A percentile compares a stretch with the other conserved stretches of the same genome.
These are phyloP conservation scores for Nephila pilipes DNA, from an alignment of 1,140 invertebrate species.

Conservation along the genomic window DNA sequence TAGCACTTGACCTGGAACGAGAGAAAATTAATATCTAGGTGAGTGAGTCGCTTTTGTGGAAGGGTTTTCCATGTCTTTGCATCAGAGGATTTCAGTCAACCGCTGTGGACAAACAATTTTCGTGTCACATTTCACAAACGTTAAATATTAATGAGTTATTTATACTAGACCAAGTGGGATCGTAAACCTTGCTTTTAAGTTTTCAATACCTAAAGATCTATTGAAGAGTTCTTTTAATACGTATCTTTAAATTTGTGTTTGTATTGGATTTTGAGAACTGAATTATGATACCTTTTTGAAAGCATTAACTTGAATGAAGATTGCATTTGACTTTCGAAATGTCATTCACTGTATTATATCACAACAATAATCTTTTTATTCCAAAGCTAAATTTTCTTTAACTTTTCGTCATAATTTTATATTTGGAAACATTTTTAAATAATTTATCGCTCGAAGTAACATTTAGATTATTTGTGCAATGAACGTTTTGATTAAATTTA, in stretches of 20 bases:
- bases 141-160: conserved; percentile 23
- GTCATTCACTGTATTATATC: neutral
- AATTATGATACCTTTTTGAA: neutral
- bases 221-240: neutral
- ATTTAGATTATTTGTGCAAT: neutral
- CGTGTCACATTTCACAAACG: neutral
- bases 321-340: neutral
- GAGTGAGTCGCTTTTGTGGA: neutral
- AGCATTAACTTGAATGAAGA: neutral
- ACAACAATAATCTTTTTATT: neutral
- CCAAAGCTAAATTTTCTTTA: neutral
- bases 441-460: neutral
- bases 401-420: neutral
- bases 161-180: neutral
- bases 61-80: neutral
- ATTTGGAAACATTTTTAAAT: neutral
- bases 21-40: neutral
- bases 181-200: neutral
- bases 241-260: neutral
- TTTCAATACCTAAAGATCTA: conserved; percentile 16
- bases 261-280: neutral
- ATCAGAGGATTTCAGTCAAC: neutral
- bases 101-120: conserved; percentile 2
- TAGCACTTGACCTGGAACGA: conserved; percentile 16
- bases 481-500: neutral